Evolutionary conservation across 2,113 vertebrate species (phyloP).

Genomic region (Epinephelus lanceolatus): DNA sequence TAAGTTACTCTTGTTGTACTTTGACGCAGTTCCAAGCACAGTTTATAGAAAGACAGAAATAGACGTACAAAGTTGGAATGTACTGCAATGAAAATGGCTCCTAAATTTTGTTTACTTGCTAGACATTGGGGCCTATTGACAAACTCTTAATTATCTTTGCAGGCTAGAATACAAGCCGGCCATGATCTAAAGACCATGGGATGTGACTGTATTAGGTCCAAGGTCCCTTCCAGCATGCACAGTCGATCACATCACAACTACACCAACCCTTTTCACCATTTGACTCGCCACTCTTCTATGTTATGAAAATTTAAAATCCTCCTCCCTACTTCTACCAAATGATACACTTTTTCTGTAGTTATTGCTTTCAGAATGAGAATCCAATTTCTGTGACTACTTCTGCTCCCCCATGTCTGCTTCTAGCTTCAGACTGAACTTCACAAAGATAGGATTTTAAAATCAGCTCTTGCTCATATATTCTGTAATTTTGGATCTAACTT

Average conservation of each 20-base stretch:
- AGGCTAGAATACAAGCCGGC: neutral
- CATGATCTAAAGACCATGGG: neutral
- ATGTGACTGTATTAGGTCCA: constrained; percentile 13
- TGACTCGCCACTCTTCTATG: neutral
- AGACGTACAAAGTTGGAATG: neutral
- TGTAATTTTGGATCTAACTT: neutral
- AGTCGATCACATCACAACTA: constrained; percentile 4
- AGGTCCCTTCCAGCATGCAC: neutral
- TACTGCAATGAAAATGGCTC: neutral
- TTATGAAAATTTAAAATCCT: neutral
- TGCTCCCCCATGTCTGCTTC: neutral
- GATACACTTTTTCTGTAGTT: neutral
- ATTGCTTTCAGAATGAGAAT: neutral
- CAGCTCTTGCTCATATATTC: neutral
- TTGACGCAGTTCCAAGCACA: neutral
- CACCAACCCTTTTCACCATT: neutral
- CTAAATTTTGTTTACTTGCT: neutral
- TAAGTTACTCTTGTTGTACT: neutral
- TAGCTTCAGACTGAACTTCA: neutral
- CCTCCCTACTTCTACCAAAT: neutral
- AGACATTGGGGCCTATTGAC: neutral
- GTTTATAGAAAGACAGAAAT: neutral
- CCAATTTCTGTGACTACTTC: neutral
- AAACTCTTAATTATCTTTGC: constrained; percentile 1
- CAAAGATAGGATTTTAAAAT: constrained; percentile 11